These are phyloP conservation scores for Poecilia picta DNA, from an alignment of 2,797 vertebrate genomes.

Conservation along the genomic window DNA sequence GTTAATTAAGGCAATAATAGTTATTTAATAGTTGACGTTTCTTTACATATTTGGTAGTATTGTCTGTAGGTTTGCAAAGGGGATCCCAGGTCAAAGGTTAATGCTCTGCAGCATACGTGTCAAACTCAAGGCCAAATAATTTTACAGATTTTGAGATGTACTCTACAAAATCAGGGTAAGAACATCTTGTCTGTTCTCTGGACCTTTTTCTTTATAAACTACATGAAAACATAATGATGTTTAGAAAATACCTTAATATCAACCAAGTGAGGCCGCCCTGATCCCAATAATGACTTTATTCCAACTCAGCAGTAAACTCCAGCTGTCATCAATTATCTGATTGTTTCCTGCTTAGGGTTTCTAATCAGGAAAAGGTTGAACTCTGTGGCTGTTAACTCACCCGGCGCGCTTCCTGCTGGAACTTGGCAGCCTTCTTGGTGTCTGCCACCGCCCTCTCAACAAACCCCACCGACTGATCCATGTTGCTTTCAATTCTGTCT, in stretches of 20 bases:
- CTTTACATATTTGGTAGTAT: too few species aligned
- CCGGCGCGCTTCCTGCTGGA: slow-evolving; percentile 93
- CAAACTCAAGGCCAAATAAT: neutral
- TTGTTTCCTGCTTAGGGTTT: neutral
- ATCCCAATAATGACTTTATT: neutral
- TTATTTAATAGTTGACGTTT: too few species aligned
- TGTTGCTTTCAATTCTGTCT: slow-evolving; percentile 96
- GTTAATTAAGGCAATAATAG: too few species aligned
- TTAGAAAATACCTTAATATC: neutral
- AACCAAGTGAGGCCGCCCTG: neutral
- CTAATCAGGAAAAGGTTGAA: neutral
- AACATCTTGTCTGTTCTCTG: neutral
- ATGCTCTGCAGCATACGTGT: too few species aligned
- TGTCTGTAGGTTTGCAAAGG: too few species aligned
- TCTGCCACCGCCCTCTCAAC: slow-evolving; percentile 93
- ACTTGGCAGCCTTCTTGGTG: slow-evolving; percentile 97
- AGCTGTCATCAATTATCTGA: neutral
- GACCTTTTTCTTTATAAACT: neutral
- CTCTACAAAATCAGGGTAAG: neutral
- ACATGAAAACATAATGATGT: neutral
- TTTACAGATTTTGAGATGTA: neutral
- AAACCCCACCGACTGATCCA: slow-evolving; percentile 96
- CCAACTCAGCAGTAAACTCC: neutral
- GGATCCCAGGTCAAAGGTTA: too few species aligned
- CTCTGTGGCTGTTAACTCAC: slow-evolving; percentile 75